These are phyloP conservation scores for Dyspetes luteomarginatus DNA, from an alignment of 2,888 invertebrate species.

Conservation along the genomic window DNA sequence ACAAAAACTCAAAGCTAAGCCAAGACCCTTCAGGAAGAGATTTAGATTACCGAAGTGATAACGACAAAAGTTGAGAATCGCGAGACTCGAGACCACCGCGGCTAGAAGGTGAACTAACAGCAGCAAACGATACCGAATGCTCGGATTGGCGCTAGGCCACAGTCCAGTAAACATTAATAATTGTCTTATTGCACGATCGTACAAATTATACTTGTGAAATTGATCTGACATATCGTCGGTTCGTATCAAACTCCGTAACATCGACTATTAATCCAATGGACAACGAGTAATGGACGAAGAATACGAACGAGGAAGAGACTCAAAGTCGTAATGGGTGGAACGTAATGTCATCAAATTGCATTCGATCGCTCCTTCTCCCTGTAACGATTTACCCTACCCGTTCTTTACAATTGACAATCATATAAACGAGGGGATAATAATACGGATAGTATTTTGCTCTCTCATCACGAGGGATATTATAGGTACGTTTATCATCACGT, in stretches of 20 bases:
- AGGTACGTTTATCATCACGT: background rate
- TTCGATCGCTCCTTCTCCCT: background rate
- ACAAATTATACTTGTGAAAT: conserved; percentile 46
- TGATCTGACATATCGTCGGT: conserved; percentile 34
- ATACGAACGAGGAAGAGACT: background rate
- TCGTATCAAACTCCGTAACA: background rate
- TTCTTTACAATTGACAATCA: background rate
- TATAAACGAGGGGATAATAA: background rate
- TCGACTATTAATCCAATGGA: background rate
- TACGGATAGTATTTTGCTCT: background rate
- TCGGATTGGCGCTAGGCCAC: conserved; percentile 46
- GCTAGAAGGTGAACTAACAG: conserved; percentile 18
- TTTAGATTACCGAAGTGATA: conserved; percentile 52
- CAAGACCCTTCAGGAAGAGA: conserved; percentile 57
- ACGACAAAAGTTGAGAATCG: conserved; percentile 57
- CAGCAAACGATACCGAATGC: conserved; percentile 20
- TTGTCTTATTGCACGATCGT: conserved; percentile 32
- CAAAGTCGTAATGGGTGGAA: background rate
- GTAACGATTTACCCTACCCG: background rate
- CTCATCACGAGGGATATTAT: background rate
- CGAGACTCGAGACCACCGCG: background rate
- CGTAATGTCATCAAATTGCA: conserved; percentile 12
- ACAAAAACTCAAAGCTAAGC: conserved; percentile 50
- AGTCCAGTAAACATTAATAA: conserved; percentile 44
- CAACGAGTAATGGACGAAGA: background rate